Conservation (phyloP, 1,140 invertebrate species). For the Drosophila grimshawi region DNA sequence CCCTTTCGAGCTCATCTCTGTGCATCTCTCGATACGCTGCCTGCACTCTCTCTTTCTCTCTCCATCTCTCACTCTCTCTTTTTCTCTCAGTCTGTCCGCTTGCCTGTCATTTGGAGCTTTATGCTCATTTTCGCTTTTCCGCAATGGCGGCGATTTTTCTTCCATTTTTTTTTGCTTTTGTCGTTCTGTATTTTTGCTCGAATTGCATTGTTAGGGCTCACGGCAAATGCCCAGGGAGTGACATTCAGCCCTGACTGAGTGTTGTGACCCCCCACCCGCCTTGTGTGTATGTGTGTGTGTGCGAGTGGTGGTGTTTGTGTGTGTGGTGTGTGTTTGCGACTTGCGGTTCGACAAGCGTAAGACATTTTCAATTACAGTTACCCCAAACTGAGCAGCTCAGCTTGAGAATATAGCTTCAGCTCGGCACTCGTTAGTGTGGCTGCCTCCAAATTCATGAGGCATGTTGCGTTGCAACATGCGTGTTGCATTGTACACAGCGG, state of each 20-base stretch:
- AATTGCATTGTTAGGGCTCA: constrained; percentile 52
- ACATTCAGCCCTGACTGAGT: constrained; percentile 28
- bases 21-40: neutral
- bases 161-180: constrained; percentile 7
- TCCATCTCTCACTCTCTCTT: neutral
- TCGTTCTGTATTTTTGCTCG: constrained; percentile 30
- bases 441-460: constrained; percentile 63
- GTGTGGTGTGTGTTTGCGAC: constrained; percentile 43
- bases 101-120: constrained; percentile 70
- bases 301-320: constrained; percentile 17
- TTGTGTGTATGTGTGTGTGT: neutral
- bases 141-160: constrained; percentile 60
- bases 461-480: constrained; percentile 33
- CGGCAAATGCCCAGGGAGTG: constrained; percentile 48
- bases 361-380: constrained; percentile 82
- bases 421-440: constrained; percentile 28
- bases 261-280: constrained; percentile 3
- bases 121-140: constrained; percentile 78
- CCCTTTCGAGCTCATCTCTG: neutral
- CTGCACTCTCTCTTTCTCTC: constrained; percentile 3
- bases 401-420: constrained; percentile 8
- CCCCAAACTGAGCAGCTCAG: constrained; percentile 15
- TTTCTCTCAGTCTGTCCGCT: neutral
- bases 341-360: constrained; percentile 82
- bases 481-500: constrained; percentile 34